phyloP scores from a whole-genome alignment of 2,888 invertebrate genomes.

The Conistra vaccinii region DNA sequence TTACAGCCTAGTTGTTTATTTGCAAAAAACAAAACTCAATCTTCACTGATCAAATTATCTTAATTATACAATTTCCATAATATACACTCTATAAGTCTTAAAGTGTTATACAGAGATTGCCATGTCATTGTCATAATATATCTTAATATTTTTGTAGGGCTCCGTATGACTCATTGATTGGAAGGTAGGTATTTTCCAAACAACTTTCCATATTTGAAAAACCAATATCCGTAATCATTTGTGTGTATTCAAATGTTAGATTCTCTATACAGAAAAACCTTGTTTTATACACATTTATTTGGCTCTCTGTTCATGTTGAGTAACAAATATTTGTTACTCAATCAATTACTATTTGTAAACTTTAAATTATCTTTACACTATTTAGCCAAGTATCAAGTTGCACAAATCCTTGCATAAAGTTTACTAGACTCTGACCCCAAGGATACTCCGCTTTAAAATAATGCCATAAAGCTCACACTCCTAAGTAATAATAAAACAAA shows the following conservation, averaged over 20 bases:
- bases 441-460: not conserved
- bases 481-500: not conserved
- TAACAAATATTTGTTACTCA: not conserved
- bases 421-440: no score
- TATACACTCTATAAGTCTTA: not conserved
- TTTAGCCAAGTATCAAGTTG: not conserved
- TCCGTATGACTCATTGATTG: conserved; percentile 34
- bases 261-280: not conserved
- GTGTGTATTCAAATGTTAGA: not conserved
- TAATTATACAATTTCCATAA: not conserved
- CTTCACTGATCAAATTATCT: not conserved
- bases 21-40: not conserved
- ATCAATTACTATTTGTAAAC: not conserved
- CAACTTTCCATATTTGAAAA: conserved; percentile 5
- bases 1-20: not conserved
- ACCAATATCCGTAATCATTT: not conserved
- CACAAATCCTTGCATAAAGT: no score
- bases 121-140: not conserved
- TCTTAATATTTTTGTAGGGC: conserved; percentile 26
- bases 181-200: conserved; percentile 12
- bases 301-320: conserved; percentile 11
- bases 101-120: not conserved
- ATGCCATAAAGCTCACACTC: no score
- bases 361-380: not conserved
- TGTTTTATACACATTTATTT: not conserved